Evolutionary conservation across 2,113 vertebrate species (phyloP).

Genomic region (Otocyon megalotis): DNA sequence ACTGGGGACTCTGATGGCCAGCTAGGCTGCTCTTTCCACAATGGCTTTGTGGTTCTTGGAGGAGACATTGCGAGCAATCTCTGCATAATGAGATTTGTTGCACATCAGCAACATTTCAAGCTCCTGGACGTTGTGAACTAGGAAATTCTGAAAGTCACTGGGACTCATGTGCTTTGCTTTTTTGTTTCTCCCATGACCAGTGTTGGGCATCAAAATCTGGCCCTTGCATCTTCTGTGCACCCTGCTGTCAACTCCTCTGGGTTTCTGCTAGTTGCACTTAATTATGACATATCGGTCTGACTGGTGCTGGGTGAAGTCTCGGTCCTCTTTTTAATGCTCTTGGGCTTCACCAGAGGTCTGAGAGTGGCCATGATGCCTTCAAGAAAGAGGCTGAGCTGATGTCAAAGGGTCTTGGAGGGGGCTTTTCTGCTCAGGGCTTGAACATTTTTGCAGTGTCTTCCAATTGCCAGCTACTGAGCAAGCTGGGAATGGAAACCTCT

Average conservation of each 20-base stretch:
- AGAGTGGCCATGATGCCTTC: constrained; percentile 90
- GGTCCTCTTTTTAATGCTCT: not conserved
- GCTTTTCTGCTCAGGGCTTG: not conserved
- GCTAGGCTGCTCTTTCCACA: not conserved
- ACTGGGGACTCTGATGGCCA: not conserved
- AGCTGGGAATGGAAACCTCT: constrained; percentile 80
- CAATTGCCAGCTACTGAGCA: constrained; percentile 34
- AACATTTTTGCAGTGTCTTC: constrained; percentile 84
- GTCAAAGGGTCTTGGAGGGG: not conserved
- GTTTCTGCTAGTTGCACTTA: constrained; percentile 86
- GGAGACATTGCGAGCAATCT: not conserved
- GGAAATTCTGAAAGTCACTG: not conserved
- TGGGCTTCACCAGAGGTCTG: not conserved
- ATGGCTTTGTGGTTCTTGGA: not conserved
- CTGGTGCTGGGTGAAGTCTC: constrained; percentile 94
- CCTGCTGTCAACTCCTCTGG: not conserved
- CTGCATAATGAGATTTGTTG: not conserved
- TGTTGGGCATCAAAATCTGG: not conserved
- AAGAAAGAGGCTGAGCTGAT: rapidly evolving
- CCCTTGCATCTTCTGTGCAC: not conserved
- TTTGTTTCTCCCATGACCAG: not conserved
- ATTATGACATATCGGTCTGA: constrained; percentile 98
- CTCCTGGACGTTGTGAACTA: not conserved
- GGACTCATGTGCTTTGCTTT: not conserved
- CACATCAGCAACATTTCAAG: not conserved